These are phyloP conservation scores for Manis pentadactyla DNA, from an alignment of 2,797 vertebrate species.

Conservation along the genomic window DNA sequence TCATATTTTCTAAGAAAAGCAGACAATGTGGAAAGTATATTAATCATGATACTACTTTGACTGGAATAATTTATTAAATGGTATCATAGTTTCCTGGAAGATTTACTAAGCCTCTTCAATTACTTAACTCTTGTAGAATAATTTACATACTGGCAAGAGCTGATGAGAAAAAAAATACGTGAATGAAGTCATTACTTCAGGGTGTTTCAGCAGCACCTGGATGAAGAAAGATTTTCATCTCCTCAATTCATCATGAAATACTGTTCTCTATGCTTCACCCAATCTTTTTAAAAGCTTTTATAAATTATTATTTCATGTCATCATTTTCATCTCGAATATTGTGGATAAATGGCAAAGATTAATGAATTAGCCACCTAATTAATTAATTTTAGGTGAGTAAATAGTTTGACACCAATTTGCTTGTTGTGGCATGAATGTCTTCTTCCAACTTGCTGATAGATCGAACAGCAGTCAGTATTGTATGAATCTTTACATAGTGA, in stretches of 20 bases:
- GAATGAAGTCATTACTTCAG: conserved; percentile 28
- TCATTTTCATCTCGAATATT: neutral
- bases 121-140: conserved; percentile 57
- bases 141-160: conserved; percentile 45
- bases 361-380: neutral
- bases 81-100: conserved; percentile 51
- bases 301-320: neutral
- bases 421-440: neutral
- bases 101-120: conserved; percentile 52
- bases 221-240: neutral
- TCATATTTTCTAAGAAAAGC: conserved; percentile 17
- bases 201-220: conserved; percentile 37
- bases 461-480: neutral
- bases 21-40: conserved; percentile 43
- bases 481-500: neutral
- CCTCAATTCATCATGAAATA: neutral
- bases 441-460: neutral
- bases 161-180: neutral
- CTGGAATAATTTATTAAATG: conserved; percentile 60
- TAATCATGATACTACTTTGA: conserved; percentile 46
- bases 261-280: neutral
- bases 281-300: neutral
- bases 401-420: neutral
- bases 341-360: neutral
- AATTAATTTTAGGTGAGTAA: neutral